Evolutionary conservation across 2,888 invertebrate genomes (phyloP), one percentile per base, ranked within the genome.

Genomic region (Xiphydria camelus): DNA sequence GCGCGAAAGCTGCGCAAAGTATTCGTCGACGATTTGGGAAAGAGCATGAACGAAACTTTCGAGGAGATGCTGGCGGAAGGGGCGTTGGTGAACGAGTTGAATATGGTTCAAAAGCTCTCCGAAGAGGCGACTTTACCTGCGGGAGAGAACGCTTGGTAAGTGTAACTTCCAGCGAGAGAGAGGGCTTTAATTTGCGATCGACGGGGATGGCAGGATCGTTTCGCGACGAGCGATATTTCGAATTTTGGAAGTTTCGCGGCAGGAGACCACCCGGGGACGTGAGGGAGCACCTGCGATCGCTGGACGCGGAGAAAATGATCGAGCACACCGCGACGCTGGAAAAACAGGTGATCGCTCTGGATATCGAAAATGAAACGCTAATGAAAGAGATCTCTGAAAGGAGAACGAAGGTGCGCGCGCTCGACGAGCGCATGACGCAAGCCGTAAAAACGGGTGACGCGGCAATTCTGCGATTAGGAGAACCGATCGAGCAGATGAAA

Each of bases 201-300:
- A n/a, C n/a, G n/a, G n/a, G n/a, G n/a, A n/a, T n/a, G n/a, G n/a
- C n/a, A n/a, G n/a, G n/a, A n/a, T n/a, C n/a, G n/a, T n/a, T n/a
- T n/a, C n/a, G n/a, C n/a, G n/a, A n/a, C n/a, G n/a, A n/a, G n/a
- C n/a, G n/a, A n/a, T n/a, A n/a, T n/a, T n/a, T n/a, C n/a, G n/a
- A n/a, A n/a, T n/a, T n/a, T n/a, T n/a, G n/a, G n/a, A n/a, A n/a
- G n/a, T n/a, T n/a, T 48, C 25, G 20, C 23, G 18, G 9, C 41
- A 72, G 72, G 73, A 60, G 72, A 45, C 73, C 72, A 18, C 71
- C 72, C 1, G 70, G 71, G 9, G 41, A 71, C 36, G 65, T 70
- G 5, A 32, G 44, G 14, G 34, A 55, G 4, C 71, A 72, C 45
- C 20, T 71, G 21, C 48, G 66, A 32, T 65, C 67, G 4, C 26